Base-by-base conservation (phyloP, 1,140 invertebrate species). In the Caerostris darwini region DNA sequence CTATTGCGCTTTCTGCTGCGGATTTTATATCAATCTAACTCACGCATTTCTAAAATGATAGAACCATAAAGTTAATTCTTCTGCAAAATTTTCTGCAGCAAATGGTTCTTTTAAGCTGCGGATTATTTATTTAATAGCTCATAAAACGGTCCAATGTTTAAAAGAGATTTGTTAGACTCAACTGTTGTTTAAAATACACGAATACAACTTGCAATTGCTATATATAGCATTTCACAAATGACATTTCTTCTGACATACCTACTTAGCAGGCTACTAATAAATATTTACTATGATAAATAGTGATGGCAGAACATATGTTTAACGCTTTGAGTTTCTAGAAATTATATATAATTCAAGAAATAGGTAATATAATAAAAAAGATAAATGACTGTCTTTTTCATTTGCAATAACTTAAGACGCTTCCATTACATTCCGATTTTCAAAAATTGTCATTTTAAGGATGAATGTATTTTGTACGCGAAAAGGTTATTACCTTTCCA, bases 81-180 rank as follows among this genome's bases (percentile, higher is more conserved):
- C 8, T 12, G 8, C 5, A 77, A 12, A 34, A 77, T 77, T 34
- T 34, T 77, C 34, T 50, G 61, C 10, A 1, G 14, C 10, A 77
- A 53, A 53, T 12, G 34, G 7, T 50, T 77, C 50, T 77, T 77
- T 77, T 4, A 10, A 10, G 53, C 50, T 77, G 61, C 17, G 71
- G 71, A 77, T 77, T 77, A 77, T 77, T 77, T 77, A 77, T 77
- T 77, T 77, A 77, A 77, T 77, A 77, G 71, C 8, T 77, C 71
- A 77, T 77, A 53, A 71, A 50, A 12, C 71, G 50, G 34, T 12
- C 5, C 67, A 8, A 5, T 77, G 10, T 50, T 53, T 77, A 77
- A 77, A 50, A 12, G 7, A 10, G 50, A 12, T 77, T 77, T 77
- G 71, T 77, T 12, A 50, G 14, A 77, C 34, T 34, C 34, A 34